Evolutionary conservation across 2,888 invertebrate species (phyloP).

Genomic region (Scaptomyza tumidula): DNA sequence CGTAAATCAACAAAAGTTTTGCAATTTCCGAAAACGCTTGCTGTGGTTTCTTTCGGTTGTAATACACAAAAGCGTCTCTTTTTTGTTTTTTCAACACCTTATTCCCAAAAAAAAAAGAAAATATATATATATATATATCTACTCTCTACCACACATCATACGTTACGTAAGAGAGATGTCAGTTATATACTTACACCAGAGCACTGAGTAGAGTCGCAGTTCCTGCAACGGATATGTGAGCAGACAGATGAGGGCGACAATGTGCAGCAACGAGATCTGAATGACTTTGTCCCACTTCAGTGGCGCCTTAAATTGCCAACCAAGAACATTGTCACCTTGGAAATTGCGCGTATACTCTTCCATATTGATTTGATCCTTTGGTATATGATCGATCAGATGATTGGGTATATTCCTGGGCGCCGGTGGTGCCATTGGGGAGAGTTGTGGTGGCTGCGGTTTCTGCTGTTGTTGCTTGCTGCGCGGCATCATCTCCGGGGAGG

Average conservation of each 20-base stretch:
- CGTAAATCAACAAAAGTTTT: neutral
- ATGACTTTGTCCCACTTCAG: conserved; percentile 88
- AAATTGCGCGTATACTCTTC: conserved; percentile 78
- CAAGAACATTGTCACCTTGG: conserved; percentile 79
- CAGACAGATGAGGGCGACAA: conserved; percentile 84
- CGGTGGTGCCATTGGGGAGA: conserved; percentile 1
- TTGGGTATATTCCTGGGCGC: conserved; percentile 40
- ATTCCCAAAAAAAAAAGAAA: neutral
- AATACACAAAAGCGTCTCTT: neutral
- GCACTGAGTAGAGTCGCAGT: conserved; percentile 84
- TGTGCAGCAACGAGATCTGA: conserved; percentile 86
- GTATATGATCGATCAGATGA: conserved; percentile 52
- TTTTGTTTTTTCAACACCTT: neutral
- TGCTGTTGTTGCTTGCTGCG: conserved; percentile 43
- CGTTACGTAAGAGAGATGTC: conserved; percentile 1
- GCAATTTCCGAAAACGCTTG: conserved; percentile 1
- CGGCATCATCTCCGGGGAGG: conserved; percentile 60
- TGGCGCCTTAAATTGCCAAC: conserved; percentile 86
- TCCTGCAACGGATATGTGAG: conserved; percentile 75
- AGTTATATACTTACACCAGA: conserved; percentile 87
- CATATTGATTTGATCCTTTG: conserved; percentile 76
- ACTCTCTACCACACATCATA: neutral
- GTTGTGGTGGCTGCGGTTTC: conserved; percentile 36
- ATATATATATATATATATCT: neutral
- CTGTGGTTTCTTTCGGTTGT: conserved; percentile 2